These are phyloP conservation scores for Neomorphus geoffroyi DNA, from an alignment of 2,797 vertebrate species.

Conservation along the genomic window DNA sequence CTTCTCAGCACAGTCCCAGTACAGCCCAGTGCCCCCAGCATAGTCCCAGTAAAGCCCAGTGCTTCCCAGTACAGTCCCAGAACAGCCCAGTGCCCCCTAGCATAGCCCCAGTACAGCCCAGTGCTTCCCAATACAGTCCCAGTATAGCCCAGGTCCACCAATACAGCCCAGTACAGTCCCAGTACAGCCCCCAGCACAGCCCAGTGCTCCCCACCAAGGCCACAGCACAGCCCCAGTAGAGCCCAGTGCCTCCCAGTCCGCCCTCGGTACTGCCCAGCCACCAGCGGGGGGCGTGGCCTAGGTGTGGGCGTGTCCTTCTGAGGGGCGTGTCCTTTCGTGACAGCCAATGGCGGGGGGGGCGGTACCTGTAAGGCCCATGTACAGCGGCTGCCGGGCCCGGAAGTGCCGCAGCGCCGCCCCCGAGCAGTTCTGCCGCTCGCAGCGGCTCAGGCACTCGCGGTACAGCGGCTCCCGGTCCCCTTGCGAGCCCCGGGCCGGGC, in stretches of 20 bases:
- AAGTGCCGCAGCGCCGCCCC: conserved; percentile 86
- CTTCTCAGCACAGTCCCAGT: not conserved
- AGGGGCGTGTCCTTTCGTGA: not conserved
- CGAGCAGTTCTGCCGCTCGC: conserved; percentile 91
- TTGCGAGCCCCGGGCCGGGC: conserved; percentile 78
- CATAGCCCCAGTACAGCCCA: no score
- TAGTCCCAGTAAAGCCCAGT: no score
- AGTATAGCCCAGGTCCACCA: not conserved
- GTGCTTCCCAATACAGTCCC: not conserved
- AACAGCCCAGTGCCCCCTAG: rapidly evolving
- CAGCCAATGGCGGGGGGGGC: not conserved
- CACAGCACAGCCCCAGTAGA: no score
- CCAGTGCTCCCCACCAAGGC: rapidly evolving
- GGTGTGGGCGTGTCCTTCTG: rapidly evolving
- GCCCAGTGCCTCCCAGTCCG: no score
- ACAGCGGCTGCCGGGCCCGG: conserved; percentile 89
- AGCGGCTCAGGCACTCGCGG: conserved; percentile 88
- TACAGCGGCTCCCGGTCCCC: conserved; percentile 96
- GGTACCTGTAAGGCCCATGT: conserved; percentile 94
- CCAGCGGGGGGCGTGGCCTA: not conserved
- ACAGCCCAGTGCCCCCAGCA: not conserved
- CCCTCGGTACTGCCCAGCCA: not conserved
- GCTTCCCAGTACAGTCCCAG: not conserved
- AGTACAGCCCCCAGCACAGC: not conserved
- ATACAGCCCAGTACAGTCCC: not conserved